Percentiles rank a stretch among this genome's conserved stretches.
These are phyloP conservation scores for Brachycybe producta DNA, from an alignment of 2,888 invertebrate species.

Conservation along the genomic window DNA sequence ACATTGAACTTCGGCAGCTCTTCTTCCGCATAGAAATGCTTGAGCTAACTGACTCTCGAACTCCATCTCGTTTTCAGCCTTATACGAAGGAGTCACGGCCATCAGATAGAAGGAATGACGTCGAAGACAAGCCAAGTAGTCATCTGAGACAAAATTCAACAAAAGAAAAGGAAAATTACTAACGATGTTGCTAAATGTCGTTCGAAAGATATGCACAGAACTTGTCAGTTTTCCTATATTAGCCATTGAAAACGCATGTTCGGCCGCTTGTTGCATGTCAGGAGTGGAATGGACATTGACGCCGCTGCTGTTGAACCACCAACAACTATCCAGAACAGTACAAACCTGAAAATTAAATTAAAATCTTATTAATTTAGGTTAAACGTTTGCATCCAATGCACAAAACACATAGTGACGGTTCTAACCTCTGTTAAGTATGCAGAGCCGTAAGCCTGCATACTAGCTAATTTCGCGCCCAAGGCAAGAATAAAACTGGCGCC, in stretches of 20 bases:
- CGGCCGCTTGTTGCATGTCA: conserved; percentile 9
- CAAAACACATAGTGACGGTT: too few relatives aligned
- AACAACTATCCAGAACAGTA: conserved; percentile 4
- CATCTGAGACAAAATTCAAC: conserved; percentile 1
- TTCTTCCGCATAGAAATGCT: conserved; percentile 4
- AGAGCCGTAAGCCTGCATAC: too few relatives aligned
- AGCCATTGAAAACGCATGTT: conserved; percentile 9
- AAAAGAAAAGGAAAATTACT: neutral
- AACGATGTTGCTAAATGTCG: too few relatives aligned
- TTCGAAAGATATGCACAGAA: neutral
- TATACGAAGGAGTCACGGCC: neutral
- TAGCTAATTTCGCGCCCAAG: too few relatives aligned
- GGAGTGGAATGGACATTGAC: neutral
- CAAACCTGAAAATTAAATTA: neutral
- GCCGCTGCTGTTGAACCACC: conserved; percentile 14
- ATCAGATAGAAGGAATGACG: conserved; percentile 9
- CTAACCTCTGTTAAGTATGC: too few relatives aligned
- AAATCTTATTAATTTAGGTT: too few relatives aligned
- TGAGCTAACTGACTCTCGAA: conserved; percentile 10
- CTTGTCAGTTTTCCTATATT: conserved; percentile 3
- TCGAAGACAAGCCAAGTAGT: conserved; percentile 9
- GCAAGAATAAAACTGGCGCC: too few relatives aligned
- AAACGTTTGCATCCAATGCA: too few relatives aligned
- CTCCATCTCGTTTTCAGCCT: conserved; percentile 3
- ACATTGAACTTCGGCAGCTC: conserved; percentile 6